A percentile compares a stretch with the other conserved stretches of the same genome.
Evolutionary conservation across 2,113 vertebrate genomes (phyloP).

Genomic region (Sphaerodactylus townsendi): DNA sequence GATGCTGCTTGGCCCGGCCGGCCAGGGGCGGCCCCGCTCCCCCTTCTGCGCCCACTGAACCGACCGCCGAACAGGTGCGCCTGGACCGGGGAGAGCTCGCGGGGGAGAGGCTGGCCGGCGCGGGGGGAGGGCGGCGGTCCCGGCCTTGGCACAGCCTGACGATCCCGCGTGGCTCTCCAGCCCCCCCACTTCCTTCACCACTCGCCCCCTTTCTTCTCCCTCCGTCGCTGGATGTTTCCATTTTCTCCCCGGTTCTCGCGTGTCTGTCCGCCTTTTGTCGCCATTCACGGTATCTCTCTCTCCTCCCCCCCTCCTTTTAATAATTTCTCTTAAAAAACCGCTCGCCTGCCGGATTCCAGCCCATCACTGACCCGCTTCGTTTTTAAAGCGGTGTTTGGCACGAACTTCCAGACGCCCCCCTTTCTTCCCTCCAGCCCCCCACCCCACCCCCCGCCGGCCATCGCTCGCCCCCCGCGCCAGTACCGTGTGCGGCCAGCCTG

Average conservation of each 20-base stretch:
- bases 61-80: background rate
- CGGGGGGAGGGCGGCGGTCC: background rate
- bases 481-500: slow-evolving; percentile 63
- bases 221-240: too few relatives aligned
- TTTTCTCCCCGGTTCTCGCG: background rate
- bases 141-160: background rate
- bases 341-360: background rate
- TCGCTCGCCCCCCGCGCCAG: background rate
- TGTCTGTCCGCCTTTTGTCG: background rate
- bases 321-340: background rate
- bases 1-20: slow-evolving; percentile 6
- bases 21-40: background rate
- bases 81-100: background rate
- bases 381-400: background rate
- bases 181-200: background rate
- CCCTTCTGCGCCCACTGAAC: background rate
- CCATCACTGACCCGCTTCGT: background rate
- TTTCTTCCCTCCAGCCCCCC: background rate
- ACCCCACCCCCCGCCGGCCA: too few relatives aligned
- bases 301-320: background rate
- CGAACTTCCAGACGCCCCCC: background rate
- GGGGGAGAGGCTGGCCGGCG: background rate
- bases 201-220: background rate
- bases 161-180: too few relatives aligned
- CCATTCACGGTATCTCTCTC: background rate